Evolutionary conservation across 1,140 invertebrate genomes (phyloP).

Genomic region (Eciton burchellii): DNA sequence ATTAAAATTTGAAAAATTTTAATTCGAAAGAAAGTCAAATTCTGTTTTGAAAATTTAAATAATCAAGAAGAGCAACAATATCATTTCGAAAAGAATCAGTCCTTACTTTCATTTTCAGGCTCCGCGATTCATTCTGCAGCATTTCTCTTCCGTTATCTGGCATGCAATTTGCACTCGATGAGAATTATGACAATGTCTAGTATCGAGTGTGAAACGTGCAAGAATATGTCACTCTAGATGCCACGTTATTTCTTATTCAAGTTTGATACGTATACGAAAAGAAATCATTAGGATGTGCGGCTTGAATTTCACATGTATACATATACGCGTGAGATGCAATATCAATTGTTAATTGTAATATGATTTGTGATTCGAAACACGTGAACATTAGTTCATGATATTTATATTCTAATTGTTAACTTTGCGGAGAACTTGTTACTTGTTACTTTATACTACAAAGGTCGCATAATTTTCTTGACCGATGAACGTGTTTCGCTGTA

Average conservation of each 20-base stretch:
- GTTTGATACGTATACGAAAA: no score
- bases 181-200: not conserved
- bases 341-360: slow-evolving; percentile 48
- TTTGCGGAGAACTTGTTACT: no score
- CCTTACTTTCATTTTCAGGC: not conserved
- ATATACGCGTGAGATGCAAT: slow-evolving; percentile 50
- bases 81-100: slow-evolving; percentile 12
- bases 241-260: no score
- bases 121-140: slow-evolving; percentile 5
- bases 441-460: slow-evolving; percentile 17
- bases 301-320: slow-evolving; percentile 50
- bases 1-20: slow-evolving; percentile 5
- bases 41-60: not conserved
- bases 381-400: slow-evolving; percentile 40
- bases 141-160: not conserved
- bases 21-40: not conserved
- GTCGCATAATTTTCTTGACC: slow-evolving; percentile 17
- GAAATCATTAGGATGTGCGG: no score
- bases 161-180: not conserved
- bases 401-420: not conserved
- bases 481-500: not conserved
- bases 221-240: not conserved
- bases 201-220: not conserved
- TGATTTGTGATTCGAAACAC: slow-evolving; percentile 35
- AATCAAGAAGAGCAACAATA: not conserved